These are phyloP conservation scores for Cecropterus lyciades DNA, from an alignment of 1,140 invertebrate species.

Conservation along the genomic window DNA sequence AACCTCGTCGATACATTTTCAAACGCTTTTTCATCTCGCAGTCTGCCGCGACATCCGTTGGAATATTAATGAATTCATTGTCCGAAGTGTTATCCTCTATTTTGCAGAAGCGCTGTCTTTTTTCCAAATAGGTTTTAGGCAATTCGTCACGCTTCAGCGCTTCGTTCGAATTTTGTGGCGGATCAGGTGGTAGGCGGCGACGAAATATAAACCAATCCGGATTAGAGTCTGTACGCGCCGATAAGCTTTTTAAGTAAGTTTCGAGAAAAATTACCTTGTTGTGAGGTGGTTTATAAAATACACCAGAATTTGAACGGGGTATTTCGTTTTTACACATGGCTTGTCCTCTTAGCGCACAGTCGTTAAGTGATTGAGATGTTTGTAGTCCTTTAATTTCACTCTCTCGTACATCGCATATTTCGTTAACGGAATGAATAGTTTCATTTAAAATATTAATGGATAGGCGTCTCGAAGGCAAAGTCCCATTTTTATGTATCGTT, in stretches of 20 bases:
- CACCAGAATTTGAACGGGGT: conserved; percentile 65
- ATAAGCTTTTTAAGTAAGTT: conserved; percentile 82
- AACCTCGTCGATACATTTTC: conserved; percentile 78
- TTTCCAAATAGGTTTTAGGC: conserved; percentile 49
- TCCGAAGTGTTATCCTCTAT: conserved; percentile 62
- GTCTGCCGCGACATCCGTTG: conserved; percentile 71
- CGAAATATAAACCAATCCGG: conserved; percentile 71
- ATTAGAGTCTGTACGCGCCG: conserved; percentile 65
- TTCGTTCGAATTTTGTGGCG: conserved; percentile 53
- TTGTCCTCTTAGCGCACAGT: conserved; percentile 46
- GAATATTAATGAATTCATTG: conserved; percentile 72
- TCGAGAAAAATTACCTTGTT: conserved; percentile 81
- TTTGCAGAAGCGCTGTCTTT: conserved; percentile 47
- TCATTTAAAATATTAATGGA: conserved; percentile 47
- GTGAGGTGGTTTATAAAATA: conserved; percentile 64
- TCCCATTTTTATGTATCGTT: conserved; percentile 26
- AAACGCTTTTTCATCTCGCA: conserved; percentile 79
- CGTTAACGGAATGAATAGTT: conserved; percentile 44
- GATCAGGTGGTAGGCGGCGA: conserved; percentile 60
- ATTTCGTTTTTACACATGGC: conserved; percentile 42
- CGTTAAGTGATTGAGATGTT: conserved; percentile 72
- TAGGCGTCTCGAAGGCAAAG: conserved; percentile 28
- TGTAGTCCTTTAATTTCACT: conserved; percentile 51
- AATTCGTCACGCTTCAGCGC: conserved; percentile 49
- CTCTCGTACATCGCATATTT: conserved; percentile 30